Evolutionary conservation across 2,888 invertebrate species (phyloP), one percentile per base, ranked within the genome.

Genomic region (Rhagophthalmus giganteus): DNA sequence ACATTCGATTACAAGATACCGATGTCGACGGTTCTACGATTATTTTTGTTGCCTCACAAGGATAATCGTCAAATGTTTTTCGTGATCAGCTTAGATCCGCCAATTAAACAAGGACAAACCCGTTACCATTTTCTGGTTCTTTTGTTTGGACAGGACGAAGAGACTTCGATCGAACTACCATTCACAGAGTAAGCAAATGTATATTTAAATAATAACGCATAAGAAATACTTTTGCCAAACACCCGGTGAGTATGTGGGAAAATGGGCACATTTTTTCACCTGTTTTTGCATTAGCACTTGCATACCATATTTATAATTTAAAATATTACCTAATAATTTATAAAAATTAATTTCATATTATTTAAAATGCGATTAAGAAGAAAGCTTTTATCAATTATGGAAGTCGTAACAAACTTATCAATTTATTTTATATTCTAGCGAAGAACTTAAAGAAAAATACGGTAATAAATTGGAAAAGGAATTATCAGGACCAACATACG

Each of bases 1-100:
- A 98, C 99, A 0, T 99, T 97, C 70, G 99, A 99, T 78, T 99
- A 99, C 80, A 99, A 99, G 78, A 98, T 99, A 63, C 97, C 98
- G 0, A 92, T 95, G 86, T 92, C 93, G 1, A 96, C 97, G 0
- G 96, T 99, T 2, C 78, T 97, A 9, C 84, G 99, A 4, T 76
- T 99, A 9, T 99, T 99, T 72, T 78, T 98, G 20, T 77, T 99
- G 39, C 98, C 98, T 0, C 98, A 99, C 72, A 95, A 94, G 71
- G 98, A 99, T 73, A 90, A 88, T n/a, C 79, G 98, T 1, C 98
- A 98, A 75, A 96, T 95, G 86, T 99, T 94, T 77, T 98, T 98
- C 73, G 97, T 99, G 30, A 90, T 97, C 42, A 94, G 95, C 40
- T 79, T 99, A 63, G 98, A 99, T 79, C 99, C 99, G 1, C 99